Evolutionary conservation across 2,888 invertebrate species (phyloP).

Genomic region (Oscheius sp.): DNA sequence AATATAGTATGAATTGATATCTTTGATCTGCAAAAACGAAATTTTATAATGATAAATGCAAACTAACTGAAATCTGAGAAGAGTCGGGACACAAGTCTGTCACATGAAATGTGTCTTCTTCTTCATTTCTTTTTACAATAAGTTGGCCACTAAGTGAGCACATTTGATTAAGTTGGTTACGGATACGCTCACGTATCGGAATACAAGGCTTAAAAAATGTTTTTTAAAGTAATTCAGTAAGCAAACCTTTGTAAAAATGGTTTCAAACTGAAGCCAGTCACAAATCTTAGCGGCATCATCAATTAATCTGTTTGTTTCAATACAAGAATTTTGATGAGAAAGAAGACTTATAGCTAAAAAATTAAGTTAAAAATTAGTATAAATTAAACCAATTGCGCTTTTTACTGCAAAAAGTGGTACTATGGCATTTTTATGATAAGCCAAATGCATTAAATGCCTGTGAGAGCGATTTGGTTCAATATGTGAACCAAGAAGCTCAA

Average conservation of each 20-base stretch:
- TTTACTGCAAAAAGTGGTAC: conserved; percentile 53
- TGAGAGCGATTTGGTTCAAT: conserved; percentile 32
- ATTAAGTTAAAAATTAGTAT: too few species aligned
- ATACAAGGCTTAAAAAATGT: conserved; percentile 56
- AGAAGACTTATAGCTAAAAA: conserved; percentile 44
- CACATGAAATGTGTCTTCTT: conserved; percentile 27
- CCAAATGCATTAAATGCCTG: conserved; percentile 50
- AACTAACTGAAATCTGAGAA: neutral
- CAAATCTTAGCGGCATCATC: conserved; percentile 44
- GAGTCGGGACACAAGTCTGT: neutral
- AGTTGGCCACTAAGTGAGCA: conserved; percentile 24
- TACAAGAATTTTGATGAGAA: conserved; percentile 11
- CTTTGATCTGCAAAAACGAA: conserved; percentile 1
- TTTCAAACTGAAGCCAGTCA: conserved; percentile 59
- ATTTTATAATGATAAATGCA: neutral
- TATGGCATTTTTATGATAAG: conserved; percentile 61
- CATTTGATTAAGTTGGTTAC: conserved; percentile 29
- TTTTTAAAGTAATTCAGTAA: neutral
- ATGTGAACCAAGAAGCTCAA: conserved; percentile 17
- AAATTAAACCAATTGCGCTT: conserved; percentile 59
- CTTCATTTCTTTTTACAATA: conserved; percentile 22
- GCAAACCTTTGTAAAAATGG: conserved; percentile 51
- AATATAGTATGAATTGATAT: neutral
- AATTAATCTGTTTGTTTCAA: conserved; percentile 31
- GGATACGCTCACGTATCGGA: conserved; percentile 41